Conservation (phyloP, 2,113 vertebrate genomes). For the Dinomys branickii region DNA sequence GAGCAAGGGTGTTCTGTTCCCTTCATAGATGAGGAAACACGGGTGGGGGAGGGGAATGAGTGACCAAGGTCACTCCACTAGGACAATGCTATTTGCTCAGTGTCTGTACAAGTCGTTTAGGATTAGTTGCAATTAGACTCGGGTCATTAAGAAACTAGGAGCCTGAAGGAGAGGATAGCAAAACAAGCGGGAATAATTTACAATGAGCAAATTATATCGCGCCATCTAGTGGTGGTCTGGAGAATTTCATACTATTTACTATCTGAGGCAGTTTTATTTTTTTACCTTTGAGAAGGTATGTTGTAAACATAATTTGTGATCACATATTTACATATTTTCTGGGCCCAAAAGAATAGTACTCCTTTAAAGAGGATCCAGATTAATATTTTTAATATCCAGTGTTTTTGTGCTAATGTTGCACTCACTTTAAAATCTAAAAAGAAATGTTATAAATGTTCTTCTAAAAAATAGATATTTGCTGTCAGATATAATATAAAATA, state of each 20-base stretch:
- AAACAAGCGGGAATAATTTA: neutral
- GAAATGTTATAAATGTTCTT: neutral
- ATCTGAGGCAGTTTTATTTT: neutral
- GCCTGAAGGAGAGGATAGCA: neutral
- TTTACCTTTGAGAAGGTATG: neutral
- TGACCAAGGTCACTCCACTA: neutral
- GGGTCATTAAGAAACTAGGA: neutral
- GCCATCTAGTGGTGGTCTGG: constrained; percentile 54
- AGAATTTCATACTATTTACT: neutral
- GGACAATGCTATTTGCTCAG: neutral
- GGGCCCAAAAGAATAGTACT: neutral
- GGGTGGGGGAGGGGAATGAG: neutral
- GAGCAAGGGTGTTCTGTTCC: neutral
- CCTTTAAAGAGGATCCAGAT: neutral
- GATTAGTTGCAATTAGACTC: neutral
- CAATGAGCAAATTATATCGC: neutral
- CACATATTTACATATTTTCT: neutral
- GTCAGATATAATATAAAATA: neutral
- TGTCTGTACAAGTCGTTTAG: neutral
- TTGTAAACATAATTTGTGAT: neutral
- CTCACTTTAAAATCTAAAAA: neutral
- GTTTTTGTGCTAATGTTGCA: neutral
- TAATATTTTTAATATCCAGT: neutral
- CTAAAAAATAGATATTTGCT: neutral
- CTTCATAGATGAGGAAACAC: neutral